Evolutionary conservation across 2,888 invertebrate species (phyloP), one percentile per base, ranked within the genome.

Genomic region (Epistrophe grossulariae): DNA sequence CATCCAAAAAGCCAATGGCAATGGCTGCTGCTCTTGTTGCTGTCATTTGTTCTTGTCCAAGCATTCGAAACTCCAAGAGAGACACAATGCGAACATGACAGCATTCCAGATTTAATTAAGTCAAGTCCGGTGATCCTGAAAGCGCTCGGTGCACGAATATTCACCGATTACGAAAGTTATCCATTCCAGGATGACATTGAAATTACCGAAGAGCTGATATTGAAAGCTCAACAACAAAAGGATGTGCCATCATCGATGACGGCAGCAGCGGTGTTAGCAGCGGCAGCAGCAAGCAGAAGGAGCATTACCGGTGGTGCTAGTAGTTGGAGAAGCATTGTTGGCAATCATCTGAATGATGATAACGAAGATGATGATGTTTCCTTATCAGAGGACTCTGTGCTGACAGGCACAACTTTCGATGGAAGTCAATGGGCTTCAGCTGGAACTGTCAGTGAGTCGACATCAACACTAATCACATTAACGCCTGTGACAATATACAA

Each of bases 401-500:
- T 77, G 28, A 48, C 43, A 19, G 71, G 43, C 31, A 64, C 13
- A 76, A 55, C 15, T 57, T 72, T 83, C 24, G 66, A 76, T 60
- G 77, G 66, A 35, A 76, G 45, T 19, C 83, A 79, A 72, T 85
- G 85, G 85, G 38, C 52, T 55, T 68, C 62, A 9, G 24, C 24
- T 62, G 40, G 24, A 62, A 19, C 11, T 38, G 35, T 76, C 71
- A 83, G 60, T 76, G 83, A 90, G 88, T 89, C 90, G 88, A 90
- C 91, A 91, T 89, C 91, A 88, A 90, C 91, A 91, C 91, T 92
- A 91, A 93, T 93, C 90, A 92, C 93, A 90, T 92, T 93, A 91
- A 92, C 92, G 89, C 92, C 92, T 84, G 92, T 91, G 90, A 93
- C 92, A 81, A 91, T 93, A 89, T 93, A 93, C 90, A 93, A 93